These are phyloP conservation scores for Antitype chi DNA, from an alignment of 2,888 invertebrate species.

Conservation along the genomic window DNA sequence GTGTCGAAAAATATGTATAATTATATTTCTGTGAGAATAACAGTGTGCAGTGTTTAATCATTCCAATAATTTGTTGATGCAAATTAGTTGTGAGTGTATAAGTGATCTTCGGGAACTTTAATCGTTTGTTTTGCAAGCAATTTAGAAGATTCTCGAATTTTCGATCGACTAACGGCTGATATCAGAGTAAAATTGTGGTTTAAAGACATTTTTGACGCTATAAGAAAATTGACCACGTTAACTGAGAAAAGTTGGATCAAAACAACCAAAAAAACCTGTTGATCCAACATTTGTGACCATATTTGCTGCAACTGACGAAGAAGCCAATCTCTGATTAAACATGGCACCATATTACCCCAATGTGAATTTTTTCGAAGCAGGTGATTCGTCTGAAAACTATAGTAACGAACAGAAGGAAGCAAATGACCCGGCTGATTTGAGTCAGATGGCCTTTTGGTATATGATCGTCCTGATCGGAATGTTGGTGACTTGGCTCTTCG, in stretches of 20 bases:
- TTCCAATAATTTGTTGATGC: slow-evolving; percentile 78
- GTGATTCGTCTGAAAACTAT: slow-evolving; percentile 54
- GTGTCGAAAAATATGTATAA: slow-evolving; percentile 28
- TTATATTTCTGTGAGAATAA: slow-evolving; percentile 35
- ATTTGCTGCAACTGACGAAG: background rate
- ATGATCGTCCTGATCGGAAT: slow-evolving; percentile 79
- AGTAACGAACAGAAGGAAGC: slow-evolving; percentile 56
- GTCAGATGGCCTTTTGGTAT: slow-evolving; percentile 84
- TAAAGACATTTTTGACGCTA: background rate
- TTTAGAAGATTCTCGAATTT: slow-evolving; percentile 51
- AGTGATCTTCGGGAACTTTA: slow-evolving; percentile 38
- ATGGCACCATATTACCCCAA: slow-evolving; percentile 82
- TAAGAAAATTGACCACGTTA: background rate
- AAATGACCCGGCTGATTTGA: slow-evolving; percentile 65
- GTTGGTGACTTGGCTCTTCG: slow-evolving; percentile 81
- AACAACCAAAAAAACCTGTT: background rate
- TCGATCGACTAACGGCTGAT: background rate
- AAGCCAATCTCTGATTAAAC: slow-evolving; percentile 28
- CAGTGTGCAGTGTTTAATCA: slow-evolving; percentile 54
- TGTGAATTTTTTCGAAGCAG: slow-evolving; percentile 49
- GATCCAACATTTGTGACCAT: background rate
- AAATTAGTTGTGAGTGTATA: slow-evolving; percentile 77
- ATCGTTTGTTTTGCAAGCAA: slow-evolving; percentile 56
- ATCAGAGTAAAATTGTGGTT: background rate
- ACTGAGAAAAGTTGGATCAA: background rate